Percentiles rank a stretch among this genome's conserved stretches.
Conservation (phyloP, 2,888 invertebrate species). For the Cyrtodaria siliqua region DNA sequence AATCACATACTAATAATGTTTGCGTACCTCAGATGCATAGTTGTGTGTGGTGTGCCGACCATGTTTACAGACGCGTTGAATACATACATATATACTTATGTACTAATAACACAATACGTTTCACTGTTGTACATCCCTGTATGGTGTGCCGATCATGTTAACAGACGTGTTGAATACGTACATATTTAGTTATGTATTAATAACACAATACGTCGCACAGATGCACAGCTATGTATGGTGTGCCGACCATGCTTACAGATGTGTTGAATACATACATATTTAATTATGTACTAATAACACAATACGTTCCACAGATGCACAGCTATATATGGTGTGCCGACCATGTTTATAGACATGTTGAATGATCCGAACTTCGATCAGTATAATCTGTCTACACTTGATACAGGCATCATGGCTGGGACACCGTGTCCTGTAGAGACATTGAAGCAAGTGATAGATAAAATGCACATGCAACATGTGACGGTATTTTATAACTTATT, state of each 20-base stretch:
- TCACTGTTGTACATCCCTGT: constrained; percentile 90
- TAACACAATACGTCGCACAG: no score
- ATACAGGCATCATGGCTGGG: constrained; percentile 90
- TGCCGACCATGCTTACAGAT: no score
- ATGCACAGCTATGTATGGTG: no score
- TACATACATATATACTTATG: no score
- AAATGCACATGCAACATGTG: constrained; percentile 86
- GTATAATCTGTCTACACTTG: constrained; percentile 86
- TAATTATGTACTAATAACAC: no score
- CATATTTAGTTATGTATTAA: no score
- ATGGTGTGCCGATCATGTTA: constrained; percentile 95
- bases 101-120: no score
- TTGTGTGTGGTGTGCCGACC: constrained; percentile 87
- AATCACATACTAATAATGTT: no score
- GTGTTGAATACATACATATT: no score
- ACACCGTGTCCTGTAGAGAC: constrained; percentile 89
- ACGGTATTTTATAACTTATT: no score
- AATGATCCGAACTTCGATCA: constrained; percentile 84
- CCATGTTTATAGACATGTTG: constrained; percentile 94
- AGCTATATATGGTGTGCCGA: constrained; percentile 92
- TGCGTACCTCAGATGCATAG: neutral
- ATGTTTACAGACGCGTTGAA: constrained; percentile 94
- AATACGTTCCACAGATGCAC: constrained; percentile 89
- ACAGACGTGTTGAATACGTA: constrained; percentile 92
- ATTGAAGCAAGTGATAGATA: constrained; percentile 85